Conservation (phyloP, 2,888 invertebrate genomes). For the Slavum lentiscoides region DNA sequence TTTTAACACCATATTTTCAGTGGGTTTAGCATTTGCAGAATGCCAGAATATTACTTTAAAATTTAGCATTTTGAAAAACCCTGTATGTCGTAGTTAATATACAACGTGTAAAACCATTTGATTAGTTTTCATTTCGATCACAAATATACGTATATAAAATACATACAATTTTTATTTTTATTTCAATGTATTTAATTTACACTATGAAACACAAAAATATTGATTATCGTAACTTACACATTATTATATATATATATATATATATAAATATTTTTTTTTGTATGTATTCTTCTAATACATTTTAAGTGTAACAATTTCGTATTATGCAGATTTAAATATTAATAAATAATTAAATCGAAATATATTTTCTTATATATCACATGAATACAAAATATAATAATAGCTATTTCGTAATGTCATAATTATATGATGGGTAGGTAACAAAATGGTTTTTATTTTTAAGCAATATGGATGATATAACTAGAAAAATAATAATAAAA, state of each 20-base stretch:
- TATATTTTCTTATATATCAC: conserved; percentile 10
- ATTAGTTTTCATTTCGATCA: too few relatives aligned
- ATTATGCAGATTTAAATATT: conserved; percentile 13
- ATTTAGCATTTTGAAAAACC: too few relatives aligned
- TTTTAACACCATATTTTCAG: too few relatives aligned
- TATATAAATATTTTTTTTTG: background rate
- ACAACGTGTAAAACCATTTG: too few relatives aligned
- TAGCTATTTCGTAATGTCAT: conserved; percentile 1
- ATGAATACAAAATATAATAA: conserved; percentile 29
- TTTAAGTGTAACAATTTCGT: conserved; percentile 25
- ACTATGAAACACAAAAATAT: conserved; percentile 32
- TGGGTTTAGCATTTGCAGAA: too few relatives aligned
- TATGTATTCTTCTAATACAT: conserved; percentile 33
- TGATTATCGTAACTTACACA: conserved; percentile 15
- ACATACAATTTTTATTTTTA: background rate
- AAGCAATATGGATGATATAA: conserved; percentile 11
- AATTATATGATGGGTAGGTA: conserved; percentile 31
- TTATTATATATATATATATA: background rate
- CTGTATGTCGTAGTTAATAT: too few relatives aligned
- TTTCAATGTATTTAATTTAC: conserved; percentile 9
- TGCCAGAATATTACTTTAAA: too few relatives aligned
- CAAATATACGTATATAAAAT: too few relatives aligned
- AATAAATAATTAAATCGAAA: conserved; percentile 35
- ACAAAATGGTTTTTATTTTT: conserved; percentile 29
- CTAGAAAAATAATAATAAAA: conserved; percentile 28